Conservation (phyloP, 2,888 invertebrate species). For the Graphium colonna region DNA sequence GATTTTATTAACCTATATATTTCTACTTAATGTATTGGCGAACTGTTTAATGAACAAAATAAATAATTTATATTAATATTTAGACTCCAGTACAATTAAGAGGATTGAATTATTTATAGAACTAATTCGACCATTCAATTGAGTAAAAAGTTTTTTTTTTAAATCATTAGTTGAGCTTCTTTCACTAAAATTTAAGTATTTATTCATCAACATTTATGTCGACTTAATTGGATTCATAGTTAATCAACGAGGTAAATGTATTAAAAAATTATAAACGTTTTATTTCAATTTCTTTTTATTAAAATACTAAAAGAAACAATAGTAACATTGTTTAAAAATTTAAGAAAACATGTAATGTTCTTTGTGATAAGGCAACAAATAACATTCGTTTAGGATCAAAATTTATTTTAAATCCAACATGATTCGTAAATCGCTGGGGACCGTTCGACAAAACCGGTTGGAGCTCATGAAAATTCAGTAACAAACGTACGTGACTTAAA, state of each 20-base stretch:
- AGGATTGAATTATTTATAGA: conserved; percentile 16
- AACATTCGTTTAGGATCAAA: neutral
- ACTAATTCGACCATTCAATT: neutral
- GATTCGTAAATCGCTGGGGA: neutral
- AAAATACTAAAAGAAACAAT: neutral
- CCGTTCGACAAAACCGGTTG: neutral
- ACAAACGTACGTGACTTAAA: neutral
- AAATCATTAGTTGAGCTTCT: too few relatives aligned
- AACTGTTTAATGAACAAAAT: conserved; percentile 10
- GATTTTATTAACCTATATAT: neutral
- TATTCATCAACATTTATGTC: too few relatives aligned
- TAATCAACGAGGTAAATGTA: too few relatives aligned
- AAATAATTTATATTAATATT: conserved; percentile 14
- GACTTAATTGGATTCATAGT: too few relatives aligned
- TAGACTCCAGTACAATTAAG: conserved; percentile 15
- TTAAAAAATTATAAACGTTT: too few relatives aligned
- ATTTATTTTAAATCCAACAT: neutral
- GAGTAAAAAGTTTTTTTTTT: neutral
- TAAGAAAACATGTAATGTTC: neutral
- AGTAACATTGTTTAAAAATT: neutral
- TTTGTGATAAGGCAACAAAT: too few relatives aligned
- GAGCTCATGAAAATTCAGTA: neutral
- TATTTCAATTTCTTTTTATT: neutral
- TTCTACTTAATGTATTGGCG: neutral
- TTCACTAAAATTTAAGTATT: neutral